Base-by-base conservation (phyloP, 2,888 invertebrate species). In the Ichneumoninae sp. region DNA sequence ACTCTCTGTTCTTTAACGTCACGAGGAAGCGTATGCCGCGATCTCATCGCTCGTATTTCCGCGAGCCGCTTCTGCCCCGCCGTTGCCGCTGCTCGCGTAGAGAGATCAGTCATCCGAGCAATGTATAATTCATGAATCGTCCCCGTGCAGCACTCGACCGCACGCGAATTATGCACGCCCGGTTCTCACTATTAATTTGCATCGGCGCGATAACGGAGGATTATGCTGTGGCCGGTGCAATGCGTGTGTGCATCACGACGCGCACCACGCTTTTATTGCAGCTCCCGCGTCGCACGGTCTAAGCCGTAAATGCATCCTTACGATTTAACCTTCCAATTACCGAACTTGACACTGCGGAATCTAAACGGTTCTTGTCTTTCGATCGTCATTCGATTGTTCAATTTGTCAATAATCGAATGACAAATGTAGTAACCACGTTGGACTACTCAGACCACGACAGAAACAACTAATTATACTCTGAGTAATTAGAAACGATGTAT, bases 101-200 rank as follows among this genome's bases (percentile, higher is more conserved):
- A 66, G 60, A 86, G 89, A 89, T 89, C 89, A 88, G 89, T 90
- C 89, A 89, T 89, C 85, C 86, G 72, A 79, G 70, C 60, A 77
- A 87, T 90, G 88, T 87, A 90, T 90, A 90, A 90, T 90, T 90
- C 90, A 90, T 90, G 89, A 87, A 88, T 82, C 87, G 88, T 88
- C 86, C 86, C 75, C 19, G 69, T 69, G 66, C 84, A 62, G 77
- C 71, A 79, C 54, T 70, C 81, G 57, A 82, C 78, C 74, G 78
- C 81, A 84, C 82, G 88, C 80, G 88, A 87, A 89, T 90, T 89
- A 90, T 89, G 88, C 87, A 88, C 88, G 89, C 87, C 86, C 88
- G 89, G 89, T 89, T 90, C 89, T 86, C 89, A 87, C 90, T 89
- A 90, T 90, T 90, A 90, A 90, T 90, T 90, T 90, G 88, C 90